Conservation (phyloP, 2,888 invertebrate genomes). For the Torymus auratus region DNA sequence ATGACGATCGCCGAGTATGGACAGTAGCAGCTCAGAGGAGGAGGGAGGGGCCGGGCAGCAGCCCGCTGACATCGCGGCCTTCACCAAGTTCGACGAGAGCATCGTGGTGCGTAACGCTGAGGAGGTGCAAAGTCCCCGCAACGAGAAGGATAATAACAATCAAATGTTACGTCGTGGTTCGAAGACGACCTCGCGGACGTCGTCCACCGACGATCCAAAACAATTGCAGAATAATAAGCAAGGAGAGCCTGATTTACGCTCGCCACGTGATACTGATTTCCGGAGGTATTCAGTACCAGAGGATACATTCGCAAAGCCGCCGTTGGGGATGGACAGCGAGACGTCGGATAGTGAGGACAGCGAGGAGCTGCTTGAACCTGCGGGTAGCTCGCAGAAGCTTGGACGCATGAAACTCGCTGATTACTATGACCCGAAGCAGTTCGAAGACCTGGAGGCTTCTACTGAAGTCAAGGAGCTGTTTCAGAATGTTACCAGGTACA, state of each 20-base stretch:
- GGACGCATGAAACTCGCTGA: conserved; percentile 65
- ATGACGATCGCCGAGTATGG: conserved; percentile 53
- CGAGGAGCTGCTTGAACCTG: conserved; percentile 64
- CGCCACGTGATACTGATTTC: conserved; percentile 61
- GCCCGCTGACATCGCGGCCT: conserved; percentile 67
- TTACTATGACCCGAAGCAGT: conserved; percentile 88
- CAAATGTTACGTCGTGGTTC: conserved; percentile 75
- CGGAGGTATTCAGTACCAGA: conserved; percentile 61
- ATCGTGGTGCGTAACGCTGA: conserved; percentile 79
- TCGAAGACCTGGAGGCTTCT: conserved; percentile 88
- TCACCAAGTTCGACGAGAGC: conserved; percentile 78
- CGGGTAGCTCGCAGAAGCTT: conserved; percentile 69
- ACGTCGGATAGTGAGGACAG: conserved; percentile 73
- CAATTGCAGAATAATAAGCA: conserved; percentile 34
- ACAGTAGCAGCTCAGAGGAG: conserved; percentile 64
- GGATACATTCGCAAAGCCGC: conserved; percentile 51
- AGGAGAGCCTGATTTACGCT: conserved; percentile 59
- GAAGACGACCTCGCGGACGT: conserved; percentile 77
- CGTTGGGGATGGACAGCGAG: conserved; percentile 67
- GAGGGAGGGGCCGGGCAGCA: conserved; percentile 62
- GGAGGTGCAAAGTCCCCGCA: conserved; percentile 79
- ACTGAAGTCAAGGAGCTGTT: conserved; percentile 94
- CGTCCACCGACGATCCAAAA: conserved; percentile 56
- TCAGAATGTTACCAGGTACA: conserved; percentile 94
- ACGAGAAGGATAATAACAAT: conserved; percentile 20